These are phyloP conservation scores for Mola mola DNA, from an alignment of 2,113 vertebrate genomes.

Conservation along the genomic window DNA sequence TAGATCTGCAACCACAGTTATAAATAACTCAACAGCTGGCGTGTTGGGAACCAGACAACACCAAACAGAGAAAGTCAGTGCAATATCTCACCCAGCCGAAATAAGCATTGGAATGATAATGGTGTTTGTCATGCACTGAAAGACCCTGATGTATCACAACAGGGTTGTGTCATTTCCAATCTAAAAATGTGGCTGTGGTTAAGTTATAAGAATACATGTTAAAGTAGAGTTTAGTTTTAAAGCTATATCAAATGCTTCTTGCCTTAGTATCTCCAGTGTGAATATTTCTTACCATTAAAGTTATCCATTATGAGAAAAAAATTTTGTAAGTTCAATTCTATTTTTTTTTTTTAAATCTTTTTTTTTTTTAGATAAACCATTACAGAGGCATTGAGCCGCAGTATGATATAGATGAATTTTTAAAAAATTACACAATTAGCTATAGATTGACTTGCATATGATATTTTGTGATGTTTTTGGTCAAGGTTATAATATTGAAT, in stretches of 20 bases:
- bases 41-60: conserved; percentile 68
- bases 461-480: not conserved
- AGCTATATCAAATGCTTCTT: not conserved
- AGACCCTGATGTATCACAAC: conserved; percentile 53
- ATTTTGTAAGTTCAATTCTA: too few species aligned
- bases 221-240: conserved; percentile 2
- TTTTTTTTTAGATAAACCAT: not conserved
- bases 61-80: conserved; percentile 65
- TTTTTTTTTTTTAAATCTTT: too few species aligned
- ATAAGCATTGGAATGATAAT: conserved; percentile 67
- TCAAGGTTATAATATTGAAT: too few species aligned
- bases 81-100: conserved; percentile 66
- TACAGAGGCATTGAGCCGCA: too few species aligned
- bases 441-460: not conserved
- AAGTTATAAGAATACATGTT: conserved; percentile 33
- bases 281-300: not conserved
- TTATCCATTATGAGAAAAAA: too few species aligned
- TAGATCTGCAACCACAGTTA: conserved; percentile 73
- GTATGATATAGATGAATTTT: too few species aligned
- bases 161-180: conserved; percentile 56
- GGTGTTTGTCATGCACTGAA: conserved; percentile 46
- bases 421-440: not conserved
- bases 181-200: conserved; percentile 34
- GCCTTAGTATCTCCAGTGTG: too few species aligned
- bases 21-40: conserved; percentile 82